A percentile compares a stretch with the other conserved stretches of the same genome.
Conservation (phyloP, 1,140 invertebrate genomes). For the Dreissena rostriformis region DNA sequence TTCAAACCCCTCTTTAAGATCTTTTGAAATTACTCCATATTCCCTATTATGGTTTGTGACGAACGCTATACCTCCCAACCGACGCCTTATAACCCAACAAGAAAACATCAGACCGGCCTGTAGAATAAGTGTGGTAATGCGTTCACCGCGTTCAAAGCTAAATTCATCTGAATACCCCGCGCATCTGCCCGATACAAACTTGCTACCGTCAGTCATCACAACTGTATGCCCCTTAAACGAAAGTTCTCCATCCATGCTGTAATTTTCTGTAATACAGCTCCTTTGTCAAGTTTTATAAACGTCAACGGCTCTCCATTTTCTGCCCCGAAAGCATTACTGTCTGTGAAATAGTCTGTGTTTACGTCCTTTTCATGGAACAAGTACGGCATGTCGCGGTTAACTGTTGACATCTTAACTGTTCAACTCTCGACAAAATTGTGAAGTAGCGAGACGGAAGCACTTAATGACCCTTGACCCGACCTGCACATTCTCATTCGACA, state of each 20-base stretch:
- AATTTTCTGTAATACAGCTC: slow-evolving; percentile 3
- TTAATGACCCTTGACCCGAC: too few relatives aligned
- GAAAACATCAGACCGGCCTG: background rate
- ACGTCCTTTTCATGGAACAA: background rate
- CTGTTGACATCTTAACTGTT: too few relatives aligned
- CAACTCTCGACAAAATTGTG: too few relatives aligned
- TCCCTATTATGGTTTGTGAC: background rate
- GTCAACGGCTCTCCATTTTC: background rate
- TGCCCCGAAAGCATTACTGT: background rate
- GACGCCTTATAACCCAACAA: background rate
- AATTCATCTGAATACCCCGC: background rate
- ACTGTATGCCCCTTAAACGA: background rate
- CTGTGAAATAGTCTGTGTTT: slow-evolving; percentile 4
- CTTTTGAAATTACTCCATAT: background rate
- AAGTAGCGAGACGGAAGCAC: too few relatives aligned
- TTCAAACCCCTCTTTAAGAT: background rate
- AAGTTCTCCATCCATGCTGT: background rate
- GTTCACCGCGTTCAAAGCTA: background rate
- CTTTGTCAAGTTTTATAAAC: background rate
- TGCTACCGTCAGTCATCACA: slow-evolving; percentile 9
- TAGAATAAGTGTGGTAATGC: background rate
- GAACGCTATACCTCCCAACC: background rate
- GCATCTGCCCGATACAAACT: background rate
- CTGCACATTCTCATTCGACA: too few relatives aligned
- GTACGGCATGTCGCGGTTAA: too few relatives aligned